These are phyloP conservation scores for Mobula hypostoma DNA, from an alignment of 2,113 vertebrate genomes.

Conservation along the genomic window DNA sequence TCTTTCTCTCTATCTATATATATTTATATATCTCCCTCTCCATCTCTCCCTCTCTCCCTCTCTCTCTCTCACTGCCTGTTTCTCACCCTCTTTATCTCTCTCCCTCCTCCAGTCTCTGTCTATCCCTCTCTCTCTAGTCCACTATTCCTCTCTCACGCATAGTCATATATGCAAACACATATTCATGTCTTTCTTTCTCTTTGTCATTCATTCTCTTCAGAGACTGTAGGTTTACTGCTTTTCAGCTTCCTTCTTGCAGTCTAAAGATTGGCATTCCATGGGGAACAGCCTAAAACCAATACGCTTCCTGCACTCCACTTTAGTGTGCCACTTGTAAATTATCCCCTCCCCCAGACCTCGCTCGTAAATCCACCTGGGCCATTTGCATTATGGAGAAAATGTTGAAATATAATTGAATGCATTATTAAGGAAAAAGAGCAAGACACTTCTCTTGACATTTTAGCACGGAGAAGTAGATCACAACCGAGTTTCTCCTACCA, in stretches of 20 bases:
- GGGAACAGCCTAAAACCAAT: conserved; percentile 39
- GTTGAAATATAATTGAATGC: conserved; percentile 31
- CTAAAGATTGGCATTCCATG: conserved; percentile 28
- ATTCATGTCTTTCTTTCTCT: not conserved
- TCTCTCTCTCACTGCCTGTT: too few relatives aligned
- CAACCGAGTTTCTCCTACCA: conserved; percentile 22
- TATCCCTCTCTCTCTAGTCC: too few relatives aligned
- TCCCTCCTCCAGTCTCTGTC: too few relatives aligned
- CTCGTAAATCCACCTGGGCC: conserved; percentile 30
- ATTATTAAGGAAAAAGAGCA: conserved; percentile 35
- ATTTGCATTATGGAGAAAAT: conserved; percentile 34
- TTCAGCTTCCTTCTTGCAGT: conserved; percentile 1
- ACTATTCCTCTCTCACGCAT: too few relatives aligned
- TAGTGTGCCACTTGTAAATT: conserved; percentile 35
- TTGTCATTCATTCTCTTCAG: conserved; percentile 5
- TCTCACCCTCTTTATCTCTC: too few relatives aligned
- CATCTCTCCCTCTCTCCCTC: not conserved
- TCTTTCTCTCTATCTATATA: not conserved
- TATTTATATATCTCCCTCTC: not conserved
- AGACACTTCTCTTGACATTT: conserved; percentile 30
- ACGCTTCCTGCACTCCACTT: conserved; percentile 35
- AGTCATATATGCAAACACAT: not conserved
- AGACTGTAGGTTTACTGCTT: conserved; percentile 2
- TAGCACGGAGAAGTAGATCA: not conserved
- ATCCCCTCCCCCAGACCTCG: conserved; percentile 31